Base-by-base conservation (phyloP, 1,140 invertebrate genomes). In the Laupala kohalensis region DNA sequence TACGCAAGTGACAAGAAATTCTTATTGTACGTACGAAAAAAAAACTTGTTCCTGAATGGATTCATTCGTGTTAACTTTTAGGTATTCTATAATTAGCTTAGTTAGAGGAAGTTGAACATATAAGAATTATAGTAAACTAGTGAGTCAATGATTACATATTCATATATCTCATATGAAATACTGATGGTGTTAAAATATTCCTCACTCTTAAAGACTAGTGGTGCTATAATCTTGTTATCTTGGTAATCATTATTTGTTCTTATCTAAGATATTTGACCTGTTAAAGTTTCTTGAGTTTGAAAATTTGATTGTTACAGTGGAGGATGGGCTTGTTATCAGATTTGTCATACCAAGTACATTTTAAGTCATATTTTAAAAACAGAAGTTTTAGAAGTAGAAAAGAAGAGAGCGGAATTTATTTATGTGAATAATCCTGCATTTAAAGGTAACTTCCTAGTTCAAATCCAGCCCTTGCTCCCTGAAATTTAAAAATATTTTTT, bases 341-440 rank as follows among this genome's bases (percentile, higher is more conserved):
- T 69, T 19, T 69, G 23, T 26, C 24, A 65, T 62, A 72, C 67
- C 25, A 29, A 63, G 23, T 29, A 68, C 6, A 24, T 12, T 23
- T 12, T 72, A 23, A 69, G 37, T 69, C 67, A 69, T 9, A 30
- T 68, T 13, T 9, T 72, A 5, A 63, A 64, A 1, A 77, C 75
- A 26, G 78, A 80, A 74, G 76, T 80, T 71, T 73, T 82, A 13
- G 75, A 80, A 70, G 68, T 80, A 23, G 79, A 81, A 28, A 77
- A 80, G 70, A 66, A 76, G 1, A 76, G 77, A 64, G 77, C 79
- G 19, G 78, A 80, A 64, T 83, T 82, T 73, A 82, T 83, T 77
- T 83, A 83, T 72, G 75, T 83, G 2, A 78, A 83, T 75, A 78
- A 83, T 75, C 80, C 81, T 30, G 19, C 37, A 2, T 53, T 53